These are phyloP conservation scores for Parapsyche elsis DNA, from an alignment of 1,140 invertebrate species.

Conservation along the genomic window DNA sequence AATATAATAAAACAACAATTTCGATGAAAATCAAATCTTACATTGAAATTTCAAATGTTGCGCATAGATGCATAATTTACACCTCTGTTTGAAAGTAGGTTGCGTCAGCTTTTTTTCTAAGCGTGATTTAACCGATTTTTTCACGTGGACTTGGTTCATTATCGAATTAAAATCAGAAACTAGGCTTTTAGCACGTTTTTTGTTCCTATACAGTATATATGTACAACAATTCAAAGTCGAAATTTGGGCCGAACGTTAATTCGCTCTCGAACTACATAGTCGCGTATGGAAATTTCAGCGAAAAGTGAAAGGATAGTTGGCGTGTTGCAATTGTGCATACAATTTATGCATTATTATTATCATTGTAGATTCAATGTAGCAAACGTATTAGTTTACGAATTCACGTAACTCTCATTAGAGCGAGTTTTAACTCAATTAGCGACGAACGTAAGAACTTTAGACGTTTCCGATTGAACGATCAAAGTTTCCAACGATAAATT, in stretches of 20 bases:
- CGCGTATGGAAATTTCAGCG: conserved; percentile 10
- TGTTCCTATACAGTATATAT: not conserved
- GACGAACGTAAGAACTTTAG: conserved; percentile 17
- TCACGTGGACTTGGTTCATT: no score
- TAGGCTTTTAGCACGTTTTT: not conserved
- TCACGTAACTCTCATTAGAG: conserved; percentile 14
- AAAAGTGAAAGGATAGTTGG: conserved; percentile 16
- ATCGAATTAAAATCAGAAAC: not conserved
- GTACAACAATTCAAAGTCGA: not conserved
- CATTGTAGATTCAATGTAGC: not conserved
- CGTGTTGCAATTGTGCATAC: no score
- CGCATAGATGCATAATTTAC: no score
- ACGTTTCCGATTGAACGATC: not conserved
- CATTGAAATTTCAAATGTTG: no score
- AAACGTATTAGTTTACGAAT: not conserved
- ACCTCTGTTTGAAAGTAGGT: no score
- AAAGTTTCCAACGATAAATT: not conserved
- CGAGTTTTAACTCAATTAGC: conserved; percentile 13
- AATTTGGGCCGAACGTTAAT: no score
- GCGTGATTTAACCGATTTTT: no score
- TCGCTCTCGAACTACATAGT: not conserved
- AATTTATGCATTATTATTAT: no score
- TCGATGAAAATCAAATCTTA: no score
- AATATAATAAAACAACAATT: no score
- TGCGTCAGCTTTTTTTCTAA: no score